Conservation (phyloP, 2,797 vertebrate genomes). For the Rhyacichthys aspro region DNA sequence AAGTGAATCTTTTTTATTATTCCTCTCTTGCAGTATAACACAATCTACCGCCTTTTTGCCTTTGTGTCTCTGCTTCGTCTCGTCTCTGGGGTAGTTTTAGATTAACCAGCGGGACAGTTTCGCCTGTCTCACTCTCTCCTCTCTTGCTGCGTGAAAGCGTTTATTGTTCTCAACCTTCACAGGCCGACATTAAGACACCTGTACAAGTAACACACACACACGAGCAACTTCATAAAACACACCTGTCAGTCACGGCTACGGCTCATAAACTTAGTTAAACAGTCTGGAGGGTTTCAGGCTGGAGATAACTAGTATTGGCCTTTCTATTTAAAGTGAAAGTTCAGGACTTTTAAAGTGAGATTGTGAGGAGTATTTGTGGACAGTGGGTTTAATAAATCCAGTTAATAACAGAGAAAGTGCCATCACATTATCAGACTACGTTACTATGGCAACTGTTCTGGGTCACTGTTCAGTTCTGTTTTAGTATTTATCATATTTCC, state of each 20-base stretch:
- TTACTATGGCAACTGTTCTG: neutral
- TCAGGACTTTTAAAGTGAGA: too few relatives aligned
- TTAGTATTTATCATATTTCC: too few relatives aligned
- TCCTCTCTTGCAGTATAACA: conserved; percentile 16
- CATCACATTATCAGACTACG: neutral
- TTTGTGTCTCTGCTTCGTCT: conserved; percentile 7
- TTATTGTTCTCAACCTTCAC: conserved; percentile 67
- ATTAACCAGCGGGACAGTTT: conserved; percentile 75
- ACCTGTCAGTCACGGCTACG: conserved; percentile 37
- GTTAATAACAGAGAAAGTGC: neutral
- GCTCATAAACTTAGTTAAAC: conserved; percentile 15
- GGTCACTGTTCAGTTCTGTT: too few relatives aligned
- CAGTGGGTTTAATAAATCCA: neutral
- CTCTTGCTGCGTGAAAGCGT: conserved; percentile 54
- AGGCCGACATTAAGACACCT: conserved; percentile 54
- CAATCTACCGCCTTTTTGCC: conserved; percentile 10
- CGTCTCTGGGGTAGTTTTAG: conserved; percentile 69
- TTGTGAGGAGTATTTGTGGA: conserved; percentile 20
- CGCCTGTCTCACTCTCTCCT: conserved; percentile 58
- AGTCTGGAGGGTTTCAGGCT: conserved; percentile 29
- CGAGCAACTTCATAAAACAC: conserved; percentile 19
- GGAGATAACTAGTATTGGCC: neutral
- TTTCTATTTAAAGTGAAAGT: too few relatives aligned
- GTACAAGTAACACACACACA: conserved; percentile 17
- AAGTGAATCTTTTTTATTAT: neutral